phyloP scores from a whole-genome alignment of 2,888 invertebrate species.

The Erynnis tages region DNA sequence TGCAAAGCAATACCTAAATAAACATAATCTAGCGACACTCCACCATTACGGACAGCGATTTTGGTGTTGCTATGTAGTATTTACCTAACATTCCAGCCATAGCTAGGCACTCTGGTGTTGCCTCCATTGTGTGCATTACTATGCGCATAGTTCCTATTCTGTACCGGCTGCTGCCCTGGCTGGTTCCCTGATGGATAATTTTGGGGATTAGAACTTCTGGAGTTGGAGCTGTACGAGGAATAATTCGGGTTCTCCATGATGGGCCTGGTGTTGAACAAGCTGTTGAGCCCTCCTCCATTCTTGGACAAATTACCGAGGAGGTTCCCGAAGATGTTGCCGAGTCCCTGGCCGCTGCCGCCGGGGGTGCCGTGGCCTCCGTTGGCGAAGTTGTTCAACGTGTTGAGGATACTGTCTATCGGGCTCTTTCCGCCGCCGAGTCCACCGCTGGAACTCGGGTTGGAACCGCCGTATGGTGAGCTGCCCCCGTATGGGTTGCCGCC shows the following conservation, averaged over 20 bases:
- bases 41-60: conserved; percentile 37
- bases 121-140: conserved; percentile 52
- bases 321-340: conserved; percentile 66
- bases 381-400: conserved; percentile 33
- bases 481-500: conserved; percentile 46
- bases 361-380: conserved; percentile 36
- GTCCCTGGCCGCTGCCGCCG: conserved; percentile 35
- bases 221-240: conserved; percentile 60
- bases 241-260: conserved; percentile 73
- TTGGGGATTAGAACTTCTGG: conserved; percentile 64
- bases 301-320: conserved; percentile 65
- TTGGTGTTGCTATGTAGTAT: conserved; percentile 37
- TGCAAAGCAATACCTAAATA: conserved; percentile 42
- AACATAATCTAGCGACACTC: conserved; percentile 41
- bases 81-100: conserved; percentile 79
- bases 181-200: conserved; percentile 69
- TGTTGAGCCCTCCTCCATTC: conserved; percentile 56
- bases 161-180: conserved; percentile 50
- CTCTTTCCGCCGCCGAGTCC: conserved; percentile 34
- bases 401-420: conserved; percentile 32
- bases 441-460: conserved; percentile 23
- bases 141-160: conserved; percentile 64
- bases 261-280: conserved; percentile 68
- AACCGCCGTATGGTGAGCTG: conserved; percentile 36
- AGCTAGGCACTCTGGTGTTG: conserved; percentile 62